phyloP scores from a whole-genome alignment of 2,113 vertebrate species.

The Bufo bufo region DNA sequence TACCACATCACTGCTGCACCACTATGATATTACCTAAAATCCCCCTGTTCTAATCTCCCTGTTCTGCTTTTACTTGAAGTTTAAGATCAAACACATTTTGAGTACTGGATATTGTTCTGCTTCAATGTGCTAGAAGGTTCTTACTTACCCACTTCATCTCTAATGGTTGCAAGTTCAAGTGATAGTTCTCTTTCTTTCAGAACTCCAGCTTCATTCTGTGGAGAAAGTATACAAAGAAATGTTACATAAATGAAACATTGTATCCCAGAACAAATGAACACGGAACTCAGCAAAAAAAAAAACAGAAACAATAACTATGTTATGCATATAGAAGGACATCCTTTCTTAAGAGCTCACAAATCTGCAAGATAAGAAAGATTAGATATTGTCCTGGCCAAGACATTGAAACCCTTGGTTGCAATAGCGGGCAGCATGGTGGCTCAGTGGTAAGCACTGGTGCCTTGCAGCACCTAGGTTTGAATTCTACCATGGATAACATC shows the following conservation, averaged over 20 bases:
- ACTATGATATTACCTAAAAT: too few relatives aligned
- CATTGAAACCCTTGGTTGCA: too few relatives aligned
- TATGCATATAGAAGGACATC: too few relatives aligned
- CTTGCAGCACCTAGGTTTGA: too few relatives aligned
- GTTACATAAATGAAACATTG: not conserved
- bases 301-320: not conserved
- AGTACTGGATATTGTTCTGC: not conserved
- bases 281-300: not conserved
- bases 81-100: not conserved
- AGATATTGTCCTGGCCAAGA: too few relatives aligned
- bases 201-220: conserved; percentile 87
- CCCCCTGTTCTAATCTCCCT: too few relatives aligned
- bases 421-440: too few relatives aligned
- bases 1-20: too few relatives aligned
- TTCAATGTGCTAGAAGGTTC: not conserved
- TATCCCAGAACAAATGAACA: not conserved
- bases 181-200: conserved; percentile 90
- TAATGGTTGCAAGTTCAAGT: conserved; percentile 88
- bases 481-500: too few relatives aligned
- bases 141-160: conserved; percentile 97
- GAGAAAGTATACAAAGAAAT: conserved; percentile 62
- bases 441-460: too few relatives aligned
- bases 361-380: too few relatives aligned
- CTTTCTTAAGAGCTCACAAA: too few relatives aligned
- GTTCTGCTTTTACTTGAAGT: not conserved